Conservation (phyloP, 2,113 vertebrate genomes). For the Channa argus region DNA sequence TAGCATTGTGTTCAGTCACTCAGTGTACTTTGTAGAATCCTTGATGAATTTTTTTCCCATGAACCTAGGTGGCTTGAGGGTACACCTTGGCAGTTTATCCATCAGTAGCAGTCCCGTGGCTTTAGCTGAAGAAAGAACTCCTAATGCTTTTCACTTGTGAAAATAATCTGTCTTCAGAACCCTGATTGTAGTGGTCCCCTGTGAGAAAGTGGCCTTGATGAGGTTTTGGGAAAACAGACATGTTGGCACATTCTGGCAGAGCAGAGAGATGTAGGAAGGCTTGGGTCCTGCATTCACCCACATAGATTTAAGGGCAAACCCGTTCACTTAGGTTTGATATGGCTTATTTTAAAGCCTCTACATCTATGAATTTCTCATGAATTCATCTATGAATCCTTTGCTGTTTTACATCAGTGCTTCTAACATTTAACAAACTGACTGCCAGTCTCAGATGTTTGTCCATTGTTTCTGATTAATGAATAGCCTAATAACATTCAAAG, state of each 20-base stretch:
- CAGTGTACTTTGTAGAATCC: not conserved
- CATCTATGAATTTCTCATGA: not conserved
- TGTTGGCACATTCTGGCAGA: slow-evolving; percentile 50
- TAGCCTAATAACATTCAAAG: slow-evolving; percentile 66
- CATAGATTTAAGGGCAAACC: not conserved
- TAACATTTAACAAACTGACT: slow-evolving; percentile 45
- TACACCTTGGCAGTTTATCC: slow-evolving; percentile 44
- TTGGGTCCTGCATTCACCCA: not conserved
- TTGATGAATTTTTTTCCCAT: not conserved
- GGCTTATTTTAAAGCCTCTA: slow-evolving; percentile 4
- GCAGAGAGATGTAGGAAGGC: slow-evolving; percentile 24
- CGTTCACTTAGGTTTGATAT: not conserved
- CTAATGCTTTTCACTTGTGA: slow-evolving; percentile 88
- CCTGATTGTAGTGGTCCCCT: slow-evolving; percentile 56
- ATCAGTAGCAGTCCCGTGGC: slow-evolving; percentile 47
- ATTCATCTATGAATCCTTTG: slow-evolving; percentile 6
- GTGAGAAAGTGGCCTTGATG: slow-evolving; percentile 51
- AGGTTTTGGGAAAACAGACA: slow-evolving; percentile 50
- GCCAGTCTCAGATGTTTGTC: slow-evolving; percentile 43
- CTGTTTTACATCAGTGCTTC: slow-evolving; percentile 32
- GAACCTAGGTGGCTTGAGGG: slow-evolving; percentile 12
- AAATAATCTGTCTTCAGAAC: slow-evolving; percentile 79
- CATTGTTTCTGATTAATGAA: slow-evolving; percentile 67
- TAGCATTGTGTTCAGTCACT: slow-evolving; percentile 4
- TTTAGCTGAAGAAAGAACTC: slow-evolving; percentile 68